Evolutionary conservation across 2,797 vertebrate genomes (phyloP).

Genomic region (Hafferia zeledoni): DNA sequence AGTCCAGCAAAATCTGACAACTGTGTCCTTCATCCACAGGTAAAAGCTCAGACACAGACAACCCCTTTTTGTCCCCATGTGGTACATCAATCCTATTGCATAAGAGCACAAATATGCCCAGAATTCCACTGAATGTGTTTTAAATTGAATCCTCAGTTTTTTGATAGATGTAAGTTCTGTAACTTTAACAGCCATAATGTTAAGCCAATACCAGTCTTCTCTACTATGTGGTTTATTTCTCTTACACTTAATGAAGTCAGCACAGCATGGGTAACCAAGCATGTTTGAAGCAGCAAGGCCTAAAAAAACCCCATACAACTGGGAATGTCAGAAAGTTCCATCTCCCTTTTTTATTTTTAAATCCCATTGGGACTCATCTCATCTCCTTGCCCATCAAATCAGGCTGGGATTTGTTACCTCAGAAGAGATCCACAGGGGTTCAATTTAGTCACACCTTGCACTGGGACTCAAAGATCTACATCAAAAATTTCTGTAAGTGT

Average conservation of each 20-base stretch:
- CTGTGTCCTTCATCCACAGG: neutral
- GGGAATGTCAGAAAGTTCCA: neutral
- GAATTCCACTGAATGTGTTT: neutral
- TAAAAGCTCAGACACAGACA: neutral
- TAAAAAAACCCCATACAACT: rapidly evolving
- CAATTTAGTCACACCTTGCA: neutral
- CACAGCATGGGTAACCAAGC: neutral
- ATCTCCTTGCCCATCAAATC: neutral
- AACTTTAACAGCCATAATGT: neutral
- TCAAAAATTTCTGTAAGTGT: neutral
- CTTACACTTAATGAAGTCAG: neutral
- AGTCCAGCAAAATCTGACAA: neutral
- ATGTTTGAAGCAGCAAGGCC: neutral
- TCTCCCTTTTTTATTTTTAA: neutral
- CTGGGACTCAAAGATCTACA: neutral
- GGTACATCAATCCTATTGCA: neutral
- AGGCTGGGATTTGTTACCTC: neutral
- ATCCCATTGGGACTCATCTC: neutral
- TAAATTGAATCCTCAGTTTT: neutral
- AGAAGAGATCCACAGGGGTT: neutral
- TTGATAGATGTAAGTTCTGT: neutral
- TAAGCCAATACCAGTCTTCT: neutral
- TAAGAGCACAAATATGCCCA: neutral
- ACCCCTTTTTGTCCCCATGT: neutral
- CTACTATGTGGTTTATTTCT: neutral